Evolutionary conservation across 2,113 vertebrate genomes (phyloP).

Genomic region (Pelodiscus sinensis): DNA sequence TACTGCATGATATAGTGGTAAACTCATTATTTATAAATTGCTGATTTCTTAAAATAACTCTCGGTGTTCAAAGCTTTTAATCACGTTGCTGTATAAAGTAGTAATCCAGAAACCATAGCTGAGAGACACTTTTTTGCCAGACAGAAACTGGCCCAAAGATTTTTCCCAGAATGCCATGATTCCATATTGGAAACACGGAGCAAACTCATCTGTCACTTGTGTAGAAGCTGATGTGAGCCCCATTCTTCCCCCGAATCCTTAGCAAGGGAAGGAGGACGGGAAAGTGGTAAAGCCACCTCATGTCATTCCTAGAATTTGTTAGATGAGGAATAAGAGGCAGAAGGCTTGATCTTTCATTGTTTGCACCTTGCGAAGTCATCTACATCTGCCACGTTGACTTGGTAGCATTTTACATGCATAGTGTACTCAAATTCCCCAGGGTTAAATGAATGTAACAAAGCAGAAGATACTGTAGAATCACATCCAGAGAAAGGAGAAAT

Average conservation of each 20-base stretch:
- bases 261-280: neutral
- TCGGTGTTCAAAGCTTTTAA: conserved; percentile 21
- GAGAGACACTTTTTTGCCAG: neutral
- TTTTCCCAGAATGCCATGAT: conserved; percentile 50
- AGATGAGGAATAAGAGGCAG: too few relatives aligned
- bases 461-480: too few relatives aligned
- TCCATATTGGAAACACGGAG: conserved; percentile 33
- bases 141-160: conserved; percentile 30
- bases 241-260: neutral
- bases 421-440: too few relatives aligned
- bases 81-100: neutral
- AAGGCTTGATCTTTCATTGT: too few relatives aligned
- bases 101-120: neutral
- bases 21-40: conserved; percentile 8
- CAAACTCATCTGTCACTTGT: conserved; percentile 24
- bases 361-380: too few relatives aligned
- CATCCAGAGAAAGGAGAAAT: too few relatives aligned
- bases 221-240: too few relatives aligned
- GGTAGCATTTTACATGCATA: too few relatives aligned
- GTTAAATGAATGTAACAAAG: too few relatives aligned
- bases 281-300: too few relatives aligned
- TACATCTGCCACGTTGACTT: too few relatives aligned
- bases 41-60: neutral
- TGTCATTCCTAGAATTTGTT: too few relatives aligned
- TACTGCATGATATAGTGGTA: neutral